Evolutionary conservation across 2,888 invertebrate genomes (phyloP), one percentile per base, ranked within the genome.

Genomic region (Phytoseiulus persimilis): DNA sequence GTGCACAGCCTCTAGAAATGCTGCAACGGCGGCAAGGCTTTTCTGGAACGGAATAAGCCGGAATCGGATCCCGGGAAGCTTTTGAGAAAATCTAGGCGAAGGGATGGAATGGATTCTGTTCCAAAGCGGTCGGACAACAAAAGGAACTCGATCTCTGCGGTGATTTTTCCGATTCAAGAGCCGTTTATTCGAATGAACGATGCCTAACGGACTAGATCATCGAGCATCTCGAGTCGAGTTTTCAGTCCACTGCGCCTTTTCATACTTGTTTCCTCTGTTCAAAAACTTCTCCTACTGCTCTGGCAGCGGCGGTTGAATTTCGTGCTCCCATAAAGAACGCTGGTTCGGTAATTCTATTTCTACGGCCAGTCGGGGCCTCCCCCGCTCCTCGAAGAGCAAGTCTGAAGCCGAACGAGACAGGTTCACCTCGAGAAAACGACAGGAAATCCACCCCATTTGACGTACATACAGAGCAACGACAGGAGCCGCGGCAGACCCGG

Each of bases 371-470:
- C 28, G 65, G 65, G 65, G 65, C 65, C 65, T 65, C 65, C 65
- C 65, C 65, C 65, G 65, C 65, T 65, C 18, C 65, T 65, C 65
- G 65, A 28, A 28, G 65, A 65, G 18, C 65, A 65, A 65, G 65
- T 65, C 65, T 65, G 18, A 65, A 65, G 14, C 65, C 11, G 65
- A 23, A 65, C 65, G 65, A 65, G 65, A 65, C 65, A 65, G 65
- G 65, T 65, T 65, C 65, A 65, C 65, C 65, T 65, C 65, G 18
- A 65, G 65, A 65, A 65, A 65, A 65, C 65, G 65, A 65, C 65
- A 65, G 65, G 65, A 65, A 65, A 65, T 65, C 65, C 65, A 65
- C 65, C 65, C 65, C 65, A 65, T 65, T 65, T 65, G 65, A 65
- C 65, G 65, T 65, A 65, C 65, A 28, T 23, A 65, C 65, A 65